Evolutionary conservation across 2,113 vertebrate genomes (phyloP), one percentile per base, ranked within the genome.

Genomic region (Morone saxatilis): DNA sequence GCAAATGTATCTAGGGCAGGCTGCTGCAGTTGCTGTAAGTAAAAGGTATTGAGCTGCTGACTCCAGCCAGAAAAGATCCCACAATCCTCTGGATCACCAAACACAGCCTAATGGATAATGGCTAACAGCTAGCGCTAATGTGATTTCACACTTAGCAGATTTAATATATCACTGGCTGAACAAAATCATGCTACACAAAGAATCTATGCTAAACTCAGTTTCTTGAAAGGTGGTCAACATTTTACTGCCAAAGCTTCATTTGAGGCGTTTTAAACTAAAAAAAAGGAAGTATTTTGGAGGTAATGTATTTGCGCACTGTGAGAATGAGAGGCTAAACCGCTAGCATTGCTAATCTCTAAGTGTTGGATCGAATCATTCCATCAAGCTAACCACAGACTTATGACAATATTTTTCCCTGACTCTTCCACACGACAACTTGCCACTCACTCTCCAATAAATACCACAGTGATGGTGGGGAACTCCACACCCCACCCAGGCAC

Each of bases 11-110:
- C 91, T 94, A 88, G 94, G 91, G 85, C 92, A 93, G 88, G 80
- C 90, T 88, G 78, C 90, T 91, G 89, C 91, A 94, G 90, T 81
- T 85, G 88, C 92, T 93, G 89, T 93, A 94, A 95, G 93, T 94
- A 93, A 94, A 94, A 93, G 84, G 86, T 94, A 94, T 92, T 86
- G 94, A 94, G 92, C 93, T 94, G 94, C 94, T 94, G 94, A 94
- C 91, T 93, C 71, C 91, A 92, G 90, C 76, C 89, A 85, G 85
- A 94, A 93, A 92, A 93, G 84, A 95, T 94, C 92, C 91, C 82
- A 80, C 85, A 94, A 92, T 90, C 88, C 91, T 93, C 85, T 86
- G 87, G 83, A 92, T 91, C 92, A 89, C 90, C 88, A 92, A 88
- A 90, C 86, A 76, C 82, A 89, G 85, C 71, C 91, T 92, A 89